Percentiles rank a stretch among this genome's conserved stretches.
phyloP scores from a whole-genome alignment of 2,888 invertebrate species.

The Drosophila seclusa region DNA sequence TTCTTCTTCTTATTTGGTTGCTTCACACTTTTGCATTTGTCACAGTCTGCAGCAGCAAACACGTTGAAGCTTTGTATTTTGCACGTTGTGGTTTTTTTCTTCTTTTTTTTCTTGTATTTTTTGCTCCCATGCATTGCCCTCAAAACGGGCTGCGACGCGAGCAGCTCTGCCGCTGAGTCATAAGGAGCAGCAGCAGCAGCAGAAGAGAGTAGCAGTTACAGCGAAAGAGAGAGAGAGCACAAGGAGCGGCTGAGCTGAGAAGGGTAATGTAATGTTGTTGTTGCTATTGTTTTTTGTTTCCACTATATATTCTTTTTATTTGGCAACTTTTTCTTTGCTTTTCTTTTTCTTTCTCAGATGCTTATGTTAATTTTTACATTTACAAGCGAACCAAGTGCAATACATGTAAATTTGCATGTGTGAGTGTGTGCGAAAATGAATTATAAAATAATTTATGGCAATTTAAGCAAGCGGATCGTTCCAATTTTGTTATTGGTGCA shows the following conservation, averaged over 20 bases:
- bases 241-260: conserved; percentile 45
- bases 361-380: conserved; percentile 76
- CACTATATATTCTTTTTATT: conserved; percentile 56
- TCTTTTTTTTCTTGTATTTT: conserved; percentile 22
- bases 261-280: conserved; percentile 36
- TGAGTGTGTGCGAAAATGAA: conserved; percentile 59
- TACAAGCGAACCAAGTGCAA: conserved; percentile 27
- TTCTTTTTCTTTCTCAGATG: conserved; percentile 49
- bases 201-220: conserved; percentile 33
- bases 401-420: conserved; percentile 5
- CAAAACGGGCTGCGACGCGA: conserved; percentile 46
- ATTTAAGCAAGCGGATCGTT: conserved; percentile 63
- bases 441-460: conserved; percentile 77
- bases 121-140: conserved; percentile 63
- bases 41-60: conserved; percentile 42
- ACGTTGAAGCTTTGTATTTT: conserved; percentile 56
- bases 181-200: conserved; percentile 53
- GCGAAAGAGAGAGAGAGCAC: conserved; percentile 31
- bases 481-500: conserved; percentile 35
- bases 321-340: conserved; percentile 56
- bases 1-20: conserved; percentile 20
- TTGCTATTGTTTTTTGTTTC: conserved; percentile 53
- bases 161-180: conserved; percentile 60
- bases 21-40: conserved; percentile 54
- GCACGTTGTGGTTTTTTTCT: conserved; percentile 29